These are phyloP conservation scores for mouse (Mus musculus) DNA, from an alignment of 2,113 vertebrate species.

Conservation along the genomic window GRCm39 chr1:23425501-23426000, in stretches of 20 bases:
- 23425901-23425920: background rate
- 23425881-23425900: background rate
- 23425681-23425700: background rate
- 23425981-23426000: background rate
- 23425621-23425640: background rate
- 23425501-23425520: background rate
- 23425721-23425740: background rate
- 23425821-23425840: background rate
- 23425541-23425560: background rate
- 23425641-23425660: background rate
- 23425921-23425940: background rate
- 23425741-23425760: background rate
- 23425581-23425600: background rate
- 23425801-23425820: background rate
- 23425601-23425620: background rate
- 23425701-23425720: background rate
- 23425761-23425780: background rate
- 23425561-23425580: background rate
- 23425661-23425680: background rate
- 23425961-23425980: slow-evolving; percentile 27
- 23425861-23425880: background rate
- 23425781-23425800: background rate
- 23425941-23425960: background rate
- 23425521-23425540: background rate
- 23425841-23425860: background rate